Percentiles rank a stretch among this genome's conserved stretches.
phyloP scores from a whole-genome alignment of 2,888 invertebrate species.

The Sesia apiformis region DNA sequence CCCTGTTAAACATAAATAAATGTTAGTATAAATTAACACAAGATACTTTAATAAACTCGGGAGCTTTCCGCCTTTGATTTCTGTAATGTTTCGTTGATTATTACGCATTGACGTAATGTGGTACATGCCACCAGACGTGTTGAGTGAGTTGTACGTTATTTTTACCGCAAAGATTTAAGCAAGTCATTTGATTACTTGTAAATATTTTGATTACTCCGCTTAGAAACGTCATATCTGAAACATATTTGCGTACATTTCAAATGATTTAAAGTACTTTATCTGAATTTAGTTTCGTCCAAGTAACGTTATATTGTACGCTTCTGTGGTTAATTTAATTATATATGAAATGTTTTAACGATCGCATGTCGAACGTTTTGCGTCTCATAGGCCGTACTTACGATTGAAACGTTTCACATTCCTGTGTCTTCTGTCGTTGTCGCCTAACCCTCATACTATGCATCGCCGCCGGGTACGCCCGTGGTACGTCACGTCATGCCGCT shows the following conservation, averaged over 20 bases:
- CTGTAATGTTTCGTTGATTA: not conserved
- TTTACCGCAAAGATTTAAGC: conserved; percentile 6
- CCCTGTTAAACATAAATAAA: conserved; percentile 18
- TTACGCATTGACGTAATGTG: not conserved
- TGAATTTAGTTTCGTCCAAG: no score
- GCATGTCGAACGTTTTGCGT: conserved; percentile 1
- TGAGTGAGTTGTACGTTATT: not conserved
- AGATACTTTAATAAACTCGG: not conserved
- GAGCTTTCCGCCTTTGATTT: not conserved
- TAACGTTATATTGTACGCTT: no score
- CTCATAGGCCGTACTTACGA: conserved; percentile 49
- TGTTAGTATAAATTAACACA: not conserved
- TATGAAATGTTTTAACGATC: not conserved
- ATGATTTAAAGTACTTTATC: no score
- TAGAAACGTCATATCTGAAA: no score
- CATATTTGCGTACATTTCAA: no score
- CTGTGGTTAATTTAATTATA: not conserved
- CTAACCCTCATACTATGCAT: conserved; percentile 51
- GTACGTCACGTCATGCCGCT: conserved; percentile 38
- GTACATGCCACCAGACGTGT: not conserved
- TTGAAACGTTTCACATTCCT: conserved; percentile 28
- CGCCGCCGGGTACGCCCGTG: conserved; percentile 32
- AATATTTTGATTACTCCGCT: not conserved
- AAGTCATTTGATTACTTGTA: conserved; percentile 1
- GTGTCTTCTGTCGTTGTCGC: conserved; percentile 30